Evolutionary conservation across 2,113 vertebrate genomes (phyloP).

Genomic region (Semnopithecus entellus): DNA sequence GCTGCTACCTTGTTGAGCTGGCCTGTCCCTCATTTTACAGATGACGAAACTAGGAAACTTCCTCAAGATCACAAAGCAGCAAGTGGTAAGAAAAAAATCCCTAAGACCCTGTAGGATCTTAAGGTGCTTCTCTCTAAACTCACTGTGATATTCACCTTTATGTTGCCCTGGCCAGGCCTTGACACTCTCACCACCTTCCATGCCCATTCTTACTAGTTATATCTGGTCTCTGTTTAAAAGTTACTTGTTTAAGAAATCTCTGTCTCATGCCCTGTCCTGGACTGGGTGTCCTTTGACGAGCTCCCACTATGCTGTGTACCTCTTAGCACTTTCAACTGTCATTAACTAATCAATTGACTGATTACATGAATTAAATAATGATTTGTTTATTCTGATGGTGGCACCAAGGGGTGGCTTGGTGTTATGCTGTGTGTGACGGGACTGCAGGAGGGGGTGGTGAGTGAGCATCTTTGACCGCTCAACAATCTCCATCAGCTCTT

Average conservation of each 20-base stretch:
- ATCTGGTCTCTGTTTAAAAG: conserved; percentile 18
- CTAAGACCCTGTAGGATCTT: no score
- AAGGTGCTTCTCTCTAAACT: background rate
- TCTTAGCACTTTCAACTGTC: conserved; percentile 19
- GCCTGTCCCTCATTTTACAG: background rate
- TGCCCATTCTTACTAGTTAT: background rate
- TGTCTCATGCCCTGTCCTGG: background rate
- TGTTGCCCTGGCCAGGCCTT: background rate
- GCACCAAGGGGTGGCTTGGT: background rate
- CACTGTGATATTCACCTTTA: accelerated
- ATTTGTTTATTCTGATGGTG: conserved; percentile 18
- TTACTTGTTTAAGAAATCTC: conserved; percentile 14
- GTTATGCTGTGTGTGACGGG: background rate
- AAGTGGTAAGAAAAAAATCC: background rate
- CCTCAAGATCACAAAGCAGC: background rate
- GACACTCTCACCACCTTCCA: background rate
- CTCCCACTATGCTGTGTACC: background rate
- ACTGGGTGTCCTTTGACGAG: background rate
- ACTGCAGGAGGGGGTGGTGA: no score
- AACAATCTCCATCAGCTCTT: background rate
- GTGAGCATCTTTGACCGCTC: background rate
- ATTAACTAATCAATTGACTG: background rate
- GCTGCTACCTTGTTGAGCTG: background rate
- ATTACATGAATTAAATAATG: background rate
- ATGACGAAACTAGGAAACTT: background rate